Evolutionary conservation across 2,113 vertebrate species (phyloP).

Genomic region (Elanus axillaris): DNA sequence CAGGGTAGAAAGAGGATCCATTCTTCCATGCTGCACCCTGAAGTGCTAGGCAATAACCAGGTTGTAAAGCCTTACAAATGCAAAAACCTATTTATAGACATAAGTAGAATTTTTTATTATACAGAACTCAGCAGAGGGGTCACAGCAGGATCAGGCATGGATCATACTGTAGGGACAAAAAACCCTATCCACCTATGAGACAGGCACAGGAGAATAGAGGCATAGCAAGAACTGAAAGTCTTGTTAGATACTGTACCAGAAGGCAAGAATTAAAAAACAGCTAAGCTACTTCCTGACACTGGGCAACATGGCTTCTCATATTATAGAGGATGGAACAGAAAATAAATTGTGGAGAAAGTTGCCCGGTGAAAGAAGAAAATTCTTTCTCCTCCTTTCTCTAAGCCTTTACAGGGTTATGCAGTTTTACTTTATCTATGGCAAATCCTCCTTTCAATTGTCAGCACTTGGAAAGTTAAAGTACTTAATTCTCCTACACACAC

Average conservation of each 20-base stretch:
- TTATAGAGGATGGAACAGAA: background rate
- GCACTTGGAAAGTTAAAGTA: background rate
- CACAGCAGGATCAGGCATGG: background rate
- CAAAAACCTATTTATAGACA: background rate
- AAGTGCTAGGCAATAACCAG: background rate
- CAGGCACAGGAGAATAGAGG: background rate
- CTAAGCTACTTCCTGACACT: background rate
- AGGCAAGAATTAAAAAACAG: background rate
- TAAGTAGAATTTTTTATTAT: background rate
- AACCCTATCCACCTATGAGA: background rate
- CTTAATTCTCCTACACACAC: slow-evolving; percentile 18
- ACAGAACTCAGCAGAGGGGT: background rate
- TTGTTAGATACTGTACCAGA: too few species aligned
- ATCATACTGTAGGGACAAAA: background rate
- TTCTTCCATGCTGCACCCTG: too few species aligned
- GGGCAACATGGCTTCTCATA: background rate
- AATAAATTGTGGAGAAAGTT: background rate
- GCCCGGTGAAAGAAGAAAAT: background rate
- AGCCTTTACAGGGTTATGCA: background rate
- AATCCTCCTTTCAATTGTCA: slow-evolving; percentile 23
- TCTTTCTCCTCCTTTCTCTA: background rate
- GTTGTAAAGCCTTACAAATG: background rate
- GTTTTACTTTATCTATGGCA: slow-evolving; percentile 2
- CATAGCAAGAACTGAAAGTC: background rate
- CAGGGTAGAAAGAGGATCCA: background rate